Evolutionary conservation across 2,888 invertebrate species (phyloP).

Genomic region (Drosophila monieri): DNA sequence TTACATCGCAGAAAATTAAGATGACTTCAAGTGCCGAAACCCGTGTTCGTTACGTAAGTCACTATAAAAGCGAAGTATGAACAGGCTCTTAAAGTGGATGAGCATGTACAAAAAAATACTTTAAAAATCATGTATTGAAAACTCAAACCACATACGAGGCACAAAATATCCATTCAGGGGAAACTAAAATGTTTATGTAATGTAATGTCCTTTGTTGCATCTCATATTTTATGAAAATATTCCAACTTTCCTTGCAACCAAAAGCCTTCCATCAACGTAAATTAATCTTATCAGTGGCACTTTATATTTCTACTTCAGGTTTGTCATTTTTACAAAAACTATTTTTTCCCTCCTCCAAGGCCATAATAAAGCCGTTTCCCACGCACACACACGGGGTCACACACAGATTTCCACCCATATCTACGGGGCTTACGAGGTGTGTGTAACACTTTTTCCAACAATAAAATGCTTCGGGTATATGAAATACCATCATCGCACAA

Average conservation of each 20-base stretch:
- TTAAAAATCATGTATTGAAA: background rate
- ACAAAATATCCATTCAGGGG: background rate
- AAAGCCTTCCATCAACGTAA: conserved; percentile 28
- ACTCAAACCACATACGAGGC: background rate
- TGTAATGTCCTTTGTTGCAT: background rate
- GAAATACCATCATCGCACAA: conserved; percentile 33
- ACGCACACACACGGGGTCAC: conserved; percentile 18
- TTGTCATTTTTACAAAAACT: conserved; percentile 24
- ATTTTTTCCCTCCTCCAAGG: conserved; percentile 18
- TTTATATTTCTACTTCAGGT: conserved; percentile 18
- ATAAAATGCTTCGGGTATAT: conserved; percentile 37
- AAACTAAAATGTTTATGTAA: no score
- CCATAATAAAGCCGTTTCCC: conserved; percentile 40
- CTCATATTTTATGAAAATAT: conserved; percentile 9
- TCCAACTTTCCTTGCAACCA: conserved; percentile 5
- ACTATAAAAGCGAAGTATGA: background rate
- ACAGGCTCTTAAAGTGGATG: background rate
- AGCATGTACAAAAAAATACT: background rate
- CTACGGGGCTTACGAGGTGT: conserved; percentile 5
- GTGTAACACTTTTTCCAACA: conserved; percentile 9
- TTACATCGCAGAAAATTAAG: conserved; percentile 25
- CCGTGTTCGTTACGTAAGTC: background rate
- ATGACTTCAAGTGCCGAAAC: background rate
- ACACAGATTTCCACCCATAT: conserved; percentile 28
- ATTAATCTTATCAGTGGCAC: conserved; percentile 21